Conservation (phyloP, 2,113 vertebrate genomes). For the Turdus rufiventris region DNA sequence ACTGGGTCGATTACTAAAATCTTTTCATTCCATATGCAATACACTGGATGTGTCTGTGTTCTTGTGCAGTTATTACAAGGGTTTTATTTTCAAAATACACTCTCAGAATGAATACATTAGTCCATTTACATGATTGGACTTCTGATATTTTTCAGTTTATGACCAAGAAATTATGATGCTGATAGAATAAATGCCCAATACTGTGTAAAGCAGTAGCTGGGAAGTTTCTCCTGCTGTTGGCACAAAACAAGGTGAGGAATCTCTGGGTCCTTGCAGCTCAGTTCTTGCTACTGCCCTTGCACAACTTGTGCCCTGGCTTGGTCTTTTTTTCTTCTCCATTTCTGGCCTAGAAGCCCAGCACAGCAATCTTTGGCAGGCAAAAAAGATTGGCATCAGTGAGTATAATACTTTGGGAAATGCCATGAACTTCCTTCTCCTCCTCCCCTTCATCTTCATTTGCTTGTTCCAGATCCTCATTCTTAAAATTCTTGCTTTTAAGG, state of each 20-base stretch:
- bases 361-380: background rate
- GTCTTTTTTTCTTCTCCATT: background rate
- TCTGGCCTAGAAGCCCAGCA: background rate
- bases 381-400: background rate
- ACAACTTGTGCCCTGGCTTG: rapidly evolving
- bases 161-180: background rate
- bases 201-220: background rate
- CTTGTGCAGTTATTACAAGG: background rate
- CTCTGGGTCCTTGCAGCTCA: background rate
- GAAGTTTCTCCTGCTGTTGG: background rate
- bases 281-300: background rate
- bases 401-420: background rate
- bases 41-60: background rate
- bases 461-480: background rate
- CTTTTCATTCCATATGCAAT: background rate
- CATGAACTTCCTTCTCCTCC: background rate
- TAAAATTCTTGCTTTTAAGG: background rate
- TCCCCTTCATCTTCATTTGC: background rate
- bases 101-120: background rate
- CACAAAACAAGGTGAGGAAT: background rate
- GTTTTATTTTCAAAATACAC: background rate
- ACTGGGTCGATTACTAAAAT: background rate
- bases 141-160: background rate
- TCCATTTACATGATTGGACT: background rate
- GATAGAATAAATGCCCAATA: background rate